These are phyloP conservation scores for Leptinotarsa peninsularis DNA, from an alignment of 2,888 invertebrate species.

Conservation along the genomic window DNA sequence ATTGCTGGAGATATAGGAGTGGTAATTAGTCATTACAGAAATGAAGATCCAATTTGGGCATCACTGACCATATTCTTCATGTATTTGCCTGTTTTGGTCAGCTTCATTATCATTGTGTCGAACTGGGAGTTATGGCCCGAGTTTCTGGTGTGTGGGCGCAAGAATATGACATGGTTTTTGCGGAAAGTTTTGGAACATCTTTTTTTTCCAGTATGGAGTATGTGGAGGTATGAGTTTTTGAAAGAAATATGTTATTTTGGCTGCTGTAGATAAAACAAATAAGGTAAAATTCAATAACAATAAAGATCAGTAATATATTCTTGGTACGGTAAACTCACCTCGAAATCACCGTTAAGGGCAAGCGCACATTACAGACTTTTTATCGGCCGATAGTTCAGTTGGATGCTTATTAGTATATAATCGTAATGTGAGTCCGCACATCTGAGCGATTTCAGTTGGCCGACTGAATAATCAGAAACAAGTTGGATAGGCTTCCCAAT, in stretches of 20 bases:
- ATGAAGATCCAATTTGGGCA: conserved; percentile 70
- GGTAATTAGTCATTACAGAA: conserved; percentile 73
- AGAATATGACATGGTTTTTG: conserved; percentile 67
- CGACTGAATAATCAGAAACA: no score
- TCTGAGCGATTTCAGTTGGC: no score
- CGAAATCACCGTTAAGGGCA: no score
- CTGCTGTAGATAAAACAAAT: no score
- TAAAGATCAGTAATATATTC: no score
- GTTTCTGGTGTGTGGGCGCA: conserved; percentile 65
- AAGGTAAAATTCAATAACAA: no score
- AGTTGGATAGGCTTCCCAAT: no score
- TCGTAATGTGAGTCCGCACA: no score
- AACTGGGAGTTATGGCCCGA: conserved; percentile 72
- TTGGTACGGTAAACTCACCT: no score
- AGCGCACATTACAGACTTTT: no score
- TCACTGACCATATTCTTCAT: conserved; percentile 67
- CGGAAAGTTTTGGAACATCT: conserved; percentile 68
- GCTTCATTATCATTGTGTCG: conserved; percentile 71
- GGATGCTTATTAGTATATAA: no score
- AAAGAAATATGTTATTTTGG: neutral
- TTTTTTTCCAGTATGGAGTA: conserved; percentile 73
- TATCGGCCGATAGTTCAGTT: no score
- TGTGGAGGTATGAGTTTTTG: conserved; percentile 70
- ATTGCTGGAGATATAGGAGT: conserved; percentile 77
- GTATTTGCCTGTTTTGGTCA: conserved; percentile 71